phyloP scores from a whole-genome alignment of 2,113 vertebrate species.

The Brachyhypopomus gauderio region DNA sequence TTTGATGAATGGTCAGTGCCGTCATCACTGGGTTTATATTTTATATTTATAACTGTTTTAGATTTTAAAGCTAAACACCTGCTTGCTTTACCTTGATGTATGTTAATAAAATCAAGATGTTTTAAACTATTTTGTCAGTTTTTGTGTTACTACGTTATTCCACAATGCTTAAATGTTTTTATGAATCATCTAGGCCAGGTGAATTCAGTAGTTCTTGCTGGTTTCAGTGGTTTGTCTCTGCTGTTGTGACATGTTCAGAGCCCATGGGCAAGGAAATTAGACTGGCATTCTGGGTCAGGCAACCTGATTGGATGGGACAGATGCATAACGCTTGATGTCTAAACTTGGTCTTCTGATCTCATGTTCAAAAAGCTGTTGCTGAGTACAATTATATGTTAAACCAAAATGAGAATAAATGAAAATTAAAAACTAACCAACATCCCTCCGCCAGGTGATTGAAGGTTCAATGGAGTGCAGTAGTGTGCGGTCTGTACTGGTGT shows the following conservation, averaged over 20 bases:
- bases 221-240: background rate
- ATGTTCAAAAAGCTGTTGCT: background rate
- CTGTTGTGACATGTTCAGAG: background rate
- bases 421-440: too few species aligned
- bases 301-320: background rate
- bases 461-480: too few species aligned
- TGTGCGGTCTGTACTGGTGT: too few species aligned
- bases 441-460: too few species aligned
- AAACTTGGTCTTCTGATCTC: background rate
- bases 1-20: background rate
- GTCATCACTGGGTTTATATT: constrained; percentile 3
- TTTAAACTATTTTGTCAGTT: background rate
- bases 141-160: background rate
- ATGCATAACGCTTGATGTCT: background rate
- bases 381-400: background rate
- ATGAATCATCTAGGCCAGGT: too few species aligned
- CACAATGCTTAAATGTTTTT: background rate
- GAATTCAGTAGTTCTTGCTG: too few species aligned
- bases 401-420: too few species aligned
- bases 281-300: background rate
- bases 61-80: background rate
- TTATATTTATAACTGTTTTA: constrained; percentile 18
- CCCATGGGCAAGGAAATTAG: background rate
- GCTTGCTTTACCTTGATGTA: background rate
- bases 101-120: constrained; percentile 30